Evolutionary conservation across 2,888 invertebrate genomes (phyloP).

Genomic region (Byasa hedistus): DNA sequence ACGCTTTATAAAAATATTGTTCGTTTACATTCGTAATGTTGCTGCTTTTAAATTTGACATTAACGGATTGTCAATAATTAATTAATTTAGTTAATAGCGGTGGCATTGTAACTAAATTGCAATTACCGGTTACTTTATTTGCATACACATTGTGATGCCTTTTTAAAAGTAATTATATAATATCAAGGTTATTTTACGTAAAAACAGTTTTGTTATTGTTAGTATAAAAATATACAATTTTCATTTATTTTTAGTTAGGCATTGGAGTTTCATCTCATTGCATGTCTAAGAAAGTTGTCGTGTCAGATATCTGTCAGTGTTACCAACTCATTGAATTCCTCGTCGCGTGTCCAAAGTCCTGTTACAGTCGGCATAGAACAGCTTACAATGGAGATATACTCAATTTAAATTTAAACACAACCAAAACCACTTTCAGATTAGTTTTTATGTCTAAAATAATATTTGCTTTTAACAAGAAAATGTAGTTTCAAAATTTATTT

Average conservation of each 20-base stretch:
- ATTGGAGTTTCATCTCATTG: constrained; percentile 8
- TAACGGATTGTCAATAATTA: too few relatives aligned
- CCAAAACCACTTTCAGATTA: constrained; percentile 44
- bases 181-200: background rate
- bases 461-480: background rate
- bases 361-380: constrained; percentile 53
- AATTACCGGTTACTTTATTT: background rate
- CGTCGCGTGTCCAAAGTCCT: constrained; percentile 48
- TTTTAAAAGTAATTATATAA: background rate
- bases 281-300: constrained; percentile 24
- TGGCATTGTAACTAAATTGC: background rate
- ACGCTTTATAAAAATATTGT: background rate
- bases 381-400: constrained; percentile 49
- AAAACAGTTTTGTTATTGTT: too few relatives aligned
- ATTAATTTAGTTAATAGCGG: background rate
- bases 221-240: too few relatives aligned
- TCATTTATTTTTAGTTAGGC: too few relatives aligned
- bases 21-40: background rate
- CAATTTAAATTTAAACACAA: constrained; percentile 71
- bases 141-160: background rate
- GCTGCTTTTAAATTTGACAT: background rate
- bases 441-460: constrained; percentile 22
- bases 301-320: constrained; percentile 35
- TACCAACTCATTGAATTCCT: constrained; percentile 41
- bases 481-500: background rate